Evolutionary conservation across 2,797 vertebrate genomes (phyloP).

Genomic region (Phrynocephalus guinanensis): DNA sequence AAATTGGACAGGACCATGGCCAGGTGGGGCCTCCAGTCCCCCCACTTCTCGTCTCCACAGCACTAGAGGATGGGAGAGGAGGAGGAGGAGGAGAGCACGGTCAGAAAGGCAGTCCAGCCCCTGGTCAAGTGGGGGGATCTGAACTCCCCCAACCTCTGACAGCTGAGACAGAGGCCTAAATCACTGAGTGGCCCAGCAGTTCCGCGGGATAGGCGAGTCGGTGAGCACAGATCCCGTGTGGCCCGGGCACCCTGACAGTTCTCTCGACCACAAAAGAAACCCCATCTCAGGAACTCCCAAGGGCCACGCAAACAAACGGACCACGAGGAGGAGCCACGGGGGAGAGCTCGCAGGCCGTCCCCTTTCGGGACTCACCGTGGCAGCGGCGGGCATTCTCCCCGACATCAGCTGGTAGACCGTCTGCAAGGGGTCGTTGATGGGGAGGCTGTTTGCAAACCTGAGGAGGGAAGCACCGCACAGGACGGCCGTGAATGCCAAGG

Average conservation of each 20-base stretch:
- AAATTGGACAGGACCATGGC: slow-evolving; percentile 98
- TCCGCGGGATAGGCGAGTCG: too few species aligned
- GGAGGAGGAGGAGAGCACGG: background rate
- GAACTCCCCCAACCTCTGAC: too few species aligned
- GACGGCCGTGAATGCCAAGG: background rate
- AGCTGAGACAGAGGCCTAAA: too few species aligned
- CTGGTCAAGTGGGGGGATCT: too few species aligned
- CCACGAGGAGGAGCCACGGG: background rate
- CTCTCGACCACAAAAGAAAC: too few species aligned
- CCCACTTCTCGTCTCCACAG: slow-evolving; percentile 98
- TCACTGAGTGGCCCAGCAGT: too few species aligned
- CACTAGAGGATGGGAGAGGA: slow-evolving; percentile 82
- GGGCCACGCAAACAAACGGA: too few species aligned
- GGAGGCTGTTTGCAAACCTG: slow-evolving; percentile 98
- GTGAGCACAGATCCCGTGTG: too few species aligned
- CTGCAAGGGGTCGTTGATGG: slow-evolving; percentile 98
- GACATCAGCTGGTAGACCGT: slow-evolving; percentile 99
- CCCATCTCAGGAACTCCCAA: too few species aligned
- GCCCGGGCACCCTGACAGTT: too few species aligned
- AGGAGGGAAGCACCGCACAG: too few species aligned
- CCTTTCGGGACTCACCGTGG: slow-evolving; percentile 82
- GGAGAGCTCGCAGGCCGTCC: background rate
- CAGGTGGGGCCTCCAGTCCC: slow-evolving; percentile 97
- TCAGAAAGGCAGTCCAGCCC: too few species aligned
- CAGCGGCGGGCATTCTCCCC: slow-evolving; percentile 96